Conservation (phyloP, 2,113 vertebrate genomes). For the Lates calcarifer region DNA sequence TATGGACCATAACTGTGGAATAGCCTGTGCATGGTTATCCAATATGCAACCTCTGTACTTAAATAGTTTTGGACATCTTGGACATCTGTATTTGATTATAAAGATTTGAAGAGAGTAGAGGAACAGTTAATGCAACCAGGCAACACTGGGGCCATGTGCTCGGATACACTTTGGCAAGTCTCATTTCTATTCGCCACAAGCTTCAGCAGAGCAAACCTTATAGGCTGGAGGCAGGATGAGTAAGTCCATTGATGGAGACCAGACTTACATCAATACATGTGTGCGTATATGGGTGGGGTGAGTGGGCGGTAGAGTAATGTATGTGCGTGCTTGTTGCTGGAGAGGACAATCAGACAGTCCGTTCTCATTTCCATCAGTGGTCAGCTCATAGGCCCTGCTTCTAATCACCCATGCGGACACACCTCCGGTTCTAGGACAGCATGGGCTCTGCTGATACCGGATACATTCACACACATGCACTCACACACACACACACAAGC, state of each 20-base stretch:
- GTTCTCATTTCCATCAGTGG: constrained; percentile 63
- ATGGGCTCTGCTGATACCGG: constrained; percentile 59
- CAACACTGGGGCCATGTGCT: constrained; percentile 32
- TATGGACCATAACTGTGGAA: neutral
- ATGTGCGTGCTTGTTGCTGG: constrained; percentile 49
- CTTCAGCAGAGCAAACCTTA: constrained; percentile 22
- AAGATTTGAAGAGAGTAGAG: neutral
- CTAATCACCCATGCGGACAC: constrained; percentile 63
- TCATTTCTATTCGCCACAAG: constrained; percentile 13
- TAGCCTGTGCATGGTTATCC: too few species aligned
- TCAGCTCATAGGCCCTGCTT: constrained; percentile 43
- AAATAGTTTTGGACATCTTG: neutral
- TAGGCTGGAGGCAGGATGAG: constrained; percentile 68
- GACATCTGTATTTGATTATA: neutral
- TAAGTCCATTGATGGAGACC: constrained; percentile 64
- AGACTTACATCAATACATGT: constrained; percentile 60
- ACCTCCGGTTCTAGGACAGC: constrained; percentile 63
- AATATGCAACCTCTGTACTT: neutral
- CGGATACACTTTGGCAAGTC: neutral
- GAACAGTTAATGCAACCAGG: neutral
- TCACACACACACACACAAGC: constrained; percentile 19
- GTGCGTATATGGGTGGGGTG: constrained; percentile 19
- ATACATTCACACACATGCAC: constrained; percentile 48
- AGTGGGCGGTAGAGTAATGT: constrained; percentile 27
- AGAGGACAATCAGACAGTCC: constrained; percentile 60